These are phyloP conservation scores for Byasa hedistus DNA, from an alignment of 2,888 invertebrate species.

Conservation along the genomic window DNA sequence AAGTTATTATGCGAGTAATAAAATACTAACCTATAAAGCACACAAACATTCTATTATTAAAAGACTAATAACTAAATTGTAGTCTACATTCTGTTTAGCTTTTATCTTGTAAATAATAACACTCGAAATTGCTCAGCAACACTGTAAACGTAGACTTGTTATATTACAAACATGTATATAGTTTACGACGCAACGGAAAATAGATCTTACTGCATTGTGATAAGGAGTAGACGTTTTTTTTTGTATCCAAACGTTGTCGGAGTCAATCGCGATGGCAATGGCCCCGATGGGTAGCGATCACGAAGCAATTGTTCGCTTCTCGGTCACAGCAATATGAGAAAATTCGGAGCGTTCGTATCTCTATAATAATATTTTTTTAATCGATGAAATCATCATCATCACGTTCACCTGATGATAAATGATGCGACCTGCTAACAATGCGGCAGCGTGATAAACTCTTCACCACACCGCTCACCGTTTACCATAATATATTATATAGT, in stretches of 20 bases:
- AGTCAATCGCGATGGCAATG: slow-evolving; percentile 31
- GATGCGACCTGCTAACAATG: no score
- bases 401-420: no score
- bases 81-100: neutral
- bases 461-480: no score
- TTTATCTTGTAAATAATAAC: slow-evolving; percentile 3
- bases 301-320: slow-evolving; percentile 31
- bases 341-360: slow-evolving; percentile 8
- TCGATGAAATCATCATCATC: no score
- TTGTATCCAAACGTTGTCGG: neutral
- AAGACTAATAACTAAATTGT: neutral
- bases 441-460: no score
- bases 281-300: slow-evolving; percentile 35
- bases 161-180: slow-evolving; percentile 7
- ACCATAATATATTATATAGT: no score
- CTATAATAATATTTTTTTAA: no score
- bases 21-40: slow-evolving; percentile 20
- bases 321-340: slow-evolving; percentile 27
- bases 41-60: slow-evolving; percentile 23
- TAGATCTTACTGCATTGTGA: neutral
- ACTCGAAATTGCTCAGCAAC: slow-evolving; percentile 21
- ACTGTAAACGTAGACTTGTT: slow-evolving; percentile 10
- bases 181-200: slow-evolving; percentile 2
- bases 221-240: slow-evolving; percentile 7
- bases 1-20: neutral